Evolutionary conservation across 2,113 vertebrate genomes (phyloP).

Genomic region (Ramphastos sulfuratus): DNA sequence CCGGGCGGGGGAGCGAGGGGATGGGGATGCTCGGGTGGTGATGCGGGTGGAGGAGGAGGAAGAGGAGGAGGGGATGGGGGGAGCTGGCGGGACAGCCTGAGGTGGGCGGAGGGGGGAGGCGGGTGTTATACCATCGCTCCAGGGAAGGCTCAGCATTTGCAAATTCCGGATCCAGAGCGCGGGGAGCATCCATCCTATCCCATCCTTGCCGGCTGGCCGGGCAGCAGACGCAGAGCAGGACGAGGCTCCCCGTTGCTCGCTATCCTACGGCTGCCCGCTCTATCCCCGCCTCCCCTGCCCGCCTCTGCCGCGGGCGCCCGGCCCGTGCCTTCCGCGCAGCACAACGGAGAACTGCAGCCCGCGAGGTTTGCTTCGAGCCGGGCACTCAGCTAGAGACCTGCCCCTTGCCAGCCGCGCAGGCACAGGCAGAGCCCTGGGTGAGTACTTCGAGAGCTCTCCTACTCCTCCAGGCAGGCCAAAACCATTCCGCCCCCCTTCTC

Average conservation of each 20-base stretch:
- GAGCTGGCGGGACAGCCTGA: conserved; percentile 48
- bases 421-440: conserved; percentile 54
- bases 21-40: conserved; percentile 42
- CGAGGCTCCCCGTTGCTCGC: neutral
- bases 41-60: conserved; percentile 21
- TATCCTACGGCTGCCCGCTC: neutral
- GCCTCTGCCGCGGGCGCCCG: neutral
- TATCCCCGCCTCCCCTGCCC: neutral
- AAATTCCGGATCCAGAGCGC: conserved; percentile 67
- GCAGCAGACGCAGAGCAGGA: neutral
- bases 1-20: neutral
- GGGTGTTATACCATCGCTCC: conserved; percentile 75
- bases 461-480: neutral
- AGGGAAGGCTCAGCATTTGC: conserved; percentile 78
- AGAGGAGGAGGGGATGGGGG: conserved; percentile 63
- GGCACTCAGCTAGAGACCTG: neutral
- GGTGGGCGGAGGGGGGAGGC: conserved; percentile 61
- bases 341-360: neutral
- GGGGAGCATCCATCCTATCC: conserved; percentile 39
- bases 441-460: neutral
- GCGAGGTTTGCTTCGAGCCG: neutral
- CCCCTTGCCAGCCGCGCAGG: neutral
- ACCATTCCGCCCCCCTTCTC: neutral
- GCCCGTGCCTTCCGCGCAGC: neutral
- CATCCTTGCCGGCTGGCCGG: neutral